Evolutionary conservation across 1,140 invertebrate species (phyloP), one percentile per base, ranked within the genome.

Genomic region (Micrasema longulum): DNA sequence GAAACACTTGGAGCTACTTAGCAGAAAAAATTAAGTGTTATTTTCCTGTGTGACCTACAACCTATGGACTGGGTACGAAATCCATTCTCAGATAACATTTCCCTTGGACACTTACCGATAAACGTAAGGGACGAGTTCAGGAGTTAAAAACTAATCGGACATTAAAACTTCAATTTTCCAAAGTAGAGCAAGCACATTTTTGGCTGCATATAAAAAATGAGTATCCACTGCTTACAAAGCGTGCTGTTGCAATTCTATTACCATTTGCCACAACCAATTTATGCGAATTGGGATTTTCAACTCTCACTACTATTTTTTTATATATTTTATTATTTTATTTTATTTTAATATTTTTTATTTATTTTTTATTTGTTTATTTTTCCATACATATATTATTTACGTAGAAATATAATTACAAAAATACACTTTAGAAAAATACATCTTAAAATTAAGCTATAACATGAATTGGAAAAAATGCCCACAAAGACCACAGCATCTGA

Each of bases 241-340:
- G 60, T 47, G 36, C 43, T 76, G 64, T 75, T 50, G 69, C 45
- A 62, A 77, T 79, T 73, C 72, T 78, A 71, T 77, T 79, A 64
- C 73, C 75, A 76, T 79, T 79, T 78, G 72, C 76, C 23, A 79
- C 73, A 66, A 77, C 77, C 72, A 76, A 77, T 74, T n/a, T n/a
- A n/a, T n/a, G n/a, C n/a, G n/a, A n/a, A n/a, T n/a, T n/a, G n/a
- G n/a, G n/a, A n/a, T n/a, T n/a, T n/a, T n/a, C n/a, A n/a, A n/a
- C n/a, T n/a, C n/a, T n/a, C n/a, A n/a, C n/a, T n/a, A n/a, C n/a
- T n/a, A n/a, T n/a, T n/a, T n/a, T n/a, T n/a, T n/a, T n/a, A n/a
- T n/a, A n/a, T n/a, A n/a, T n/a, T n/a, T n/a, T n/a, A n/a, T n/a
- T n/a, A n/a, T n/a, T n/a, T n/a, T n/a, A n/a, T n/a, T n/a, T n/a